phyloP scores from a whole-genome alignment of 2,113 vertebrate species.

The Reinhardtius hippoglossoides region DNA sequence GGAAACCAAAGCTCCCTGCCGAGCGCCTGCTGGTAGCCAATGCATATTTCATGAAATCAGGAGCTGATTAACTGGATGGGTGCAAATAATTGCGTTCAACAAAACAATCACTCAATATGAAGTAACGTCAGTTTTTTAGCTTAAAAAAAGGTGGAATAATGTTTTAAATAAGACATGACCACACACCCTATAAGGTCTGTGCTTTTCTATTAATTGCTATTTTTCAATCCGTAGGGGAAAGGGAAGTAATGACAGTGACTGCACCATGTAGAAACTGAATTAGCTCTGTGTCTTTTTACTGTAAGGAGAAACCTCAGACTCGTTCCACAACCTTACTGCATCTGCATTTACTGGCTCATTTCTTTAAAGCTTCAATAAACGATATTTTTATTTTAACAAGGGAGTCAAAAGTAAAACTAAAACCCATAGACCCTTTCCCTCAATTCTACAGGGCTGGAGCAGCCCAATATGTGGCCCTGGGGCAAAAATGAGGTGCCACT shows the following conservation, averaged over 20 bases:
- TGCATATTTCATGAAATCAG: slow-evolving; percentile 83
- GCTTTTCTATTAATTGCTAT: neutral
- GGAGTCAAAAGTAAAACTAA: neutral
- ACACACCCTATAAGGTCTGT: neutral
- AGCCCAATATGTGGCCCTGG: no score
- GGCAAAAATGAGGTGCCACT: no score
- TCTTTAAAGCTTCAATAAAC: no score
- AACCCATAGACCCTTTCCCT: no score
- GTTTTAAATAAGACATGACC: neutral
- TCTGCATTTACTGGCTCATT: neutral
- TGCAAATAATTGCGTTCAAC: slow-evolving; percentile 54
- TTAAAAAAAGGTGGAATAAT: neutral
- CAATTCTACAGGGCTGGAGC: no score
- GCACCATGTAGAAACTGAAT: neutral
- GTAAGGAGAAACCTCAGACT: neutral
- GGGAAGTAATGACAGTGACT: neutral
- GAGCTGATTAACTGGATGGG: slow-evolving; percentile 70
- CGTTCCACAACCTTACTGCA: neutral
- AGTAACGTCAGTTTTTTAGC: slow-evolving; percentile 23
- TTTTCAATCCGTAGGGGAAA: neutral
- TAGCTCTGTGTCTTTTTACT: neutral
- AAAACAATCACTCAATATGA: slow-evolving; percentile 50
- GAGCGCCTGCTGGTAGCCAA: slow-evolving; percentile 65
- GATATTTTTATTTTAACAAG: neutral
- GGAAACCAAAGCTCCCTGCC: slow-evolving; percentile 57